Base-by-base conservation (phyloP, 1,140 invertebrate genomes). In the Scaptomyza montana region DNA sequence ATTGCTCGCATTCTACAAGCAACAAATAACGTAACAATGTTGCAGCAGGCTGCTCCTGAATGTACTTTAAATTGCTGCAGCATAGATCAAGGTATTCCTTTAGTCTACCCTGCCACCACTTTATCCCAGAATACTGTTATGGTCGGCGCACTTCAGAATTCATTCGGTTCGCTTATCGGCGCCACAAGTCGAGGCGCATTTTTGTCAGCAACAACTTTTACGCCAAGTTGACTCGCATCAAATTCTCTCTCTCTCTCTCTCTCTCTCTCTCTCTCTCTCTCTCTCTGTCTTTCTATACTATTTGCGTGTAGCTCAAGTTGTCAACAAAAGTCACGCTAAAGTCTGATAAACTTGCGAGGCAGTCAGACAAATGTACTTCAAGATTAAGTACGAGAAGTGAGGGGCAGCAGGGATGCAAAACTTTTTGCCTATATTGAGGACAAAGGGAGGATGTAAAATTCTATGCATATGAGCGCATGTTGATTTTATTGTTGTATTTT, bases 241-340 rank as follows among this genome's bases (percentile, higher is more conserved):
- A 73, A 73, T 85, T 46, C 74, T 33, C 64, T 7, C 19, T 49
- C 5, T 25, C 33, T 12, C 21, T 7, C 7, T 5, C 50, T 4
- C 8, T 28, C 16, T 39, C 21, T 21, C 25, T 46, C 21, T 13
- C 50, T 33, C 62, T 41, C 10, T 33, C 16, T 53, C 64, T 64
- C 21, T 41, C 39, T 60, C 21, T 33, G 41, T 30, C 5, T 30
- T 1, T 30, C 5, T 30, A 30, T 30, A 30, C 7, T 9, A 36
- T 70, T 36, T 61, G 70, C 78, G 66, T 77, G 66, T 66, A 56
- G 51, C 69, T 73, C 74, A 76, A 76, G 67, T 78, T 80, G 84
- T 89, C 85, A 89, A 80, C 84, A 77, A 70, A 77, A 84, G 84
- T 89, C 84, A 89, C 77, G 77, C 71, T 80, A 79, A 80, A 89